A percentile compares a stretch with the other conserved stretches of the same genome.
Conservation (phyloP, 2,888 invertebrate genomes). For the Drosophila quinaria region DNA sequence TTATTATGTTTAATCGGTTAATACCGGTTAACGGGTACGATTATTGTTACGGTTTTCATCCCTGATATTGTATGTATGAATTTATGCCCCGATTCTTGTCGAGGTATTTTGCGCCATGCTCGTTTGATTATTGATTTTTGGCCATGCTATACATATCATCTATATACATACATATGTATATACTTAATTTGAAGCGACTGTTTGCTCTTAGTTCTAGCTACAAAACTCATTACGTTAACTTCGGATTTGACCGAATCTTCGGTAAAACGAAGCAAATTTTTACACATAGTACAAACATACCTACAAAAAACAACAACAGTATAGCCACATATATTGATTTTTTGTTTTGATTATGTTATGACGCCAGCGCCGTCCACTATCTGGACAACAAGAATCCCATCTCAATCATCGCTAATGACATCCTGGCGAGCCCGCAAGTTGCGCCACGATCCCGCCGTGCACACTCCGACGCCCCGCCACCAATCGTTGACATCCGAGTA, state of each 20-base stretch:
- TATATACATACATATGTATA: not conserved
- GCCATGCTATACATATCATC: slow-evolving; percentile 24
- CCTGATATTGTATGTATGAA: not conserved
- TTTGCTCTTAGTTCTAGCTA: slow-evolving; percentile 61
- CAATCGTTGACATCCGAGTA: slow-evolving; percentile 93
- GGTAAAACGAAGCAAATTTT: slow-evolving; percentile 36
- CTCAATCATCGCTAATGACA: slow-evolving; percentile 85
- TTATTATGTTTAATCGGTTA: too few relatives aligned
- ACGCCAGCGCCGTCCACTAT: slow-evolving; percentile 60
- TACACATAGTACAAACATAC: slow-evolving; percentile 51
- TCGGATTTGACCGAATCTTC: slow-evolving; percentile 18
- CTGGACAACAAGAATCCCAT: slow-evolving; percentile 46
- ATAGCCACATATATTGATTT: slow-evolving; percentile 37
- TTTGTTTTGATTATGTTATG: slow-evolving; percentile 49
- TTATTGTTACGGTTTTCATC: too few relatives aligned
- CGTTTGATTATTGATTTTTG: slow-evolving; percentile 52
- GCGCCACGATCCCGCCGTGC: slow-evolving; percentile 91
- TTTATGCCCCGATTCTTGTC: slow-evolving; percentile 28
- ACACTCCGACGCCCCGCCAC: slow-evolving; percentile 94
- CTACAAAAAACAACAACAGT: slow-evolving; percentile 60
- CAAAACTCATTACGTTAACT: slow-evolving; percentile 52
- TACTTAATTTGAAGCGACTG: slow-evolving; percentile 36
- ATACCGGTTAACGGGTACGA: too few relatives aligned
- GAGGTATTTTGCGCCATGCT: slow-evolving; percentile 50
- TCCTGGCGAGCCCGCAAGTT: slow-evolving; percentile 86